These are phyloP conservation scores for Centrocercus urophasianus DNA, from an alignment of 2,113 vertebrate genomes.

Conservation along the genomic window DNA sequence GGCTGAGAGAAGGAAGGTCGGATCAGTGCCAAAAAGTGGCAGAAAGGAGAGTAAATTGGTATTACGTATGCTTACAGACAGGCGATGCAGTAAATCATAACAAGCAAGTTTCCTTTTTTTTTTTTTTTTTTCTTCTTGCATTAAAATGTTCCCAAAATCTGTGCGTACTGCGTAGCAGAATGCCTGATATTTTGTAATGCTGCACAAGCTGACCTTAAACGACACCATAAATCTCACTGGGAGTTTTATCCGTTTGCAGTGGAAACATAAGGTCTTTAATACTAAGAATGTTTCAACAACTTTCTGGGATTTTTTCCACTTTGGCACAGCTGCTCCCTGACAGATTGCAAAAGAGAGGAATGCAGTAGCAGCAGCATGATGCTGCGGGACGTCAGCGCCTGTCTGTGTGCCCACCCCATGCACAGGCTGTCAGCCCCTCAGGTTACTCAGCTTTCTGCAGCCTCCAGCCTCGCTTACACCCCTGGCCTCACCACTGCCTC, in stretches of 20 bases:
- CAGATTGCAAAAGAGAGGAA: constrained; percentile 54
- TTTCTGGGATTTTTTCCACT: constrained; percentile 55
- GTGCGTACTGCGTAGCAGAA: background rate
- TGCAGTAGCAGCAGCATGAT: constrained; percentile 29
- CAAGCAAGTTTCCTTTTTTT: background rate
- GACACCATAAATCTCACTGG: constrained; percentile 43
- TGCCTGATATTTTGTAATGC: background rate
- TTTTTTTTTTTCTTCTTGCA: background rate
- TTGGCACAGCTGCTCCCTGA: constrained; percentile 35
- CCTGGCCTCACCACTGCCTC: background rate
- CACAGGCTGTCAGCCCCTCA: accelerated
- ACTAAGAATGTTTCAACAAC: constrained; percentile 53
- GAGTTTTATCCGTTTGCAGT: constrained; percentile 28
- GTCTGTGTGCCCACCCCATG: background rate
- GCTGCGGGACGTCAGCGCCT: background rate
- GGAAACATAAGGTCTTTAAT: constrained; percentile 54
- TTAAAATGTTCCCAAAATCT: constrained; percentile 26
- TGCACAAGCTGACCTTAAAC: constrained; percentile 31
- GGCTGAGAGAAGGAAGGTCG: background rate
- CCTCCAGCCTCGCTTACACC: background rate
- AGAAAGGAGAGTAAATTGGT: background rate
- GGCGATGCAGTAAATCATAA: background rate
- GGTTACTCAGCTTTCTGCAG: constrained; percentile 8
- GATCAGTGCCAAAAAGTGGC: background rate
- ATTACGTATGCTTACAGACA: background rate